These are phyloP conservation scores for Cephus pygmeus DNA, from an alignment of 2,888 invertebrate genomes.

Conservation along the genomic window DNA sequence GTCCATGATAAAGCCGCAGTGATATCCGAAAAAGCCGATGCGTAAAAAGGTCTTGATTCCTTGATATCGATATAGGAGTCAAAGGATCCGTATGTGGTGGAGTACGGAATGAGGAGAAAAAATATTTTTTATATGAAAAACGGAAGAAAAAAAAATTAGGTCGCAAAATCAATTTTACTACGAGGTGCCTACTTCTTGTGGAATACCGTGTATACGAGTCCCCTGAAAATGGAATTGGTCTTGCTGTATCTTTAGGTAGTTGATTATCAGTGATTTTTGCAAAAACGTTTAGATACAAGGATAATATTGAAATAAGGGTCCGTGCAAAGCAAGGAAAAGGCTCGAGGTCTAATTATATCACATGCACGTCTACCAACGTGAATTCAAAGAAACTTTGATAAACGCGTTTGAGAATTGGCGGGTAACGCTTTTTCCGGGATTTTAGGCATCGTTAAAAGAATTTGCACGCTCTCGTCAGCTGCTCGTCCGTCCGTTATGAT, in stretches of 20 bases:
- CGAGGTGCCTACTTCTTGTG: background rate
- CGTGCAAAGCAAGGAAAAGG: background rate
- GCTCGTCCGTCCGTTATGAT: slow-evolving; percentile 57
- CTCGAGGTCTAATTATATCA: background rate
- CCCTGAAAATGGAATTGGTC: background rate
- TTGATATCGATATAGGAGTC: background rate
- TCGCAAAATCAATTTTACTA: background rate
- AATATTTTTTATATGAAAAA: background rate
- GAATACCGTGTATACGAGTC: background rate
- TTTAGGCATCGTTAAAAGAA: slow-evolving; percentile 63
- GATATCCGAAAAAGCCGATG: slow-evolving; percentile 49
- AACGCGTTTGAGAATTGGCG: slow-evolving; percentile 41
- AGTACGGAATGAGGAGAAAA: background rate
- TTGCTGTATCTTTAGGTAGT: background rate
- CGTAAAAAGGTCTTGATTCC: background rate
- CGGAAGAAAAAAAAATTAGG: too few species aligned
- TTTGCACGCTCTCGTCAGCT: slow-evolving; percentile 62
- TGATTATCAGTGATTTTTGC: background rate
- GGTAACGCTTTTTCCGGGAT: slow-evolving; percentile 47
- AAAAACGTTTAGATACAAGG: background rate
- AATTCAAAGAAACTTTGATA: slow-evolving; percentile 52
- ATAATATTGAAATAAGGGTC: background rate
- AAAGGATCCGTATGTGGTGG: background rate
- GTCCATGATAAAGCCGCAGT: slow-evolving; percentile 63
- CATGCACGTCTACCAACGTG: background rate